phyloP scores from a whole-genome alignment of 2,888 invertebrate genomes.

The Amorpha juglandis region DNA sequence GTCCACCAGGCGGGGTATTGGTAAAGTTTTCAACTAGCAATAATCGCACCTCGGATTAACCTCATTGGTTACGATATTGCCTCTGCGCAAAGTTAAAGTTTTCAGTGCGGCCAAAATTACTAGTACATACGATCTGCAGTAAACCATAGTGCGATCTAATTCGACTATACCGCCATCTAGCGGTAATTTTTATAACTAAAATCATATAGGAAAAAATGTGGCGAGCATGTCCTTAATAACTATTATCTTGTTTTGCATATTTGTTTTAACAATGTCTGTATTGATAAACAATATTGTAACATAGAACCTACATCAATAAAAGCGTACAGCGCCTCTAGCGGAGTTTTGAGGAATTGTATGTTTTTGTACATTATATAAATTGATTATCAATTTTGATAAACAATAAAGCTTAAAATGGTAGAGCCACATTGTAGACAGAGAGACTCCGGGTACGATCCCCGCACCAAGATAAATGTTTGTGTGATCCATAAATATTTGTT shows the following conservation, averaged over 20 bases:
- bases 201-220: background rate
- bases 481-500: no score
- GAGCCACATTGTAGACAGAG: no score
- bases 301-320: background rate
- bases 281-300: no score
- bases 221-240: background rate
- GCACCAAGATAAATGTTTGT: no score
- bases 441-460: no score
- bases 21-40: slow-evolving; percentile 97
- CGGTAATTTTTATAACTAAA: slow-evolving; percentile 28
- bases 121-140: slow-evolving; percentile 31
- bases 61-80: slow-evolving; percentile 96
- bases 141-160: slow-evolving; percentile 56
- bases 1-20: slow-evolving; percentile 95
- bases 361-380: background rate
- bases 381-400: no score
- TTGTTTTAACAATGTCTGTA: no score
- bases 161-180: slow-evolving; percentile 61
- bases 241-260: background rate
- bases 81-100: slow-evolving; percentile 93
- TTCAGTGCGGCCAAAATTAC: no score
- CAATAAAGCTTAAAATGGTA: no score
- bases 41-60: slow-evolving; percentile 93
- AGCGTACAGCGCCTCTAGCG: background rate
- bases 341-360: background rate